These are phyloP conservation scores for Drosophila fungiperda DNA, from an alignment of 2,888 invertebrate genomes.

Conservation along the genomic window DNA sequence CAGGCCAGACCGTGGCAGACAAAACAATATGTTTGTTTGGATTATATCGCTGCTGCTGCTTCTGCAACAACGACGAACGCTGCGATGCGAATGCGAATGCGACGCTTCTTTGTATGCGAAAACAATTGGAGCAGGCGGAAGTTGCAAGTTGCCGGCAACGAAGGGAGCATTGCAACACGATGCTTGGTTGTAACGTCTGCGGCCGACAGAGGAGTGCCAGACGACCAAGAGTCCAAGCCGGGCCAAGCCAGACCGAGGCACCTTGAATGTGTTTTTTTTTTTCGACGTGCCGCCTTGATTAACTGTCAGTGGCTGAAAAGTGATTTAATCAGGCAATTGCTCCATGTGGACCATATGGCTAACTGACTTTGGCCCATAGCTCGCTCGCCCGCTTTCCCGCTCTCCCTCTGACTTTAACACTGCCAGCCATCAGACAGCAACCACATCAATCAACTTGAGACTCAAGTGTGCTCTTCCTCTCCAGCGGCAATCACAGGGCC, in stretches of 20 bases:
- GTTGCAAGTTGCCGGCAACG: slow-evolving; percentile 63
- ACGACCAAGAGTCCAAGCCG: slow-evolving; percentile 6
- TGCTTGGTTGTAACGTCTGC: slow-evolving; percentile 53
- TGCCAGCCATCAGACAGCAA: slow-evolving; percentile 42
- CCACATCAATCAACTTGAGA: slow-evolving; percentile 83
- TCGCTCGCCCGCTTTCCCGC: slow-evolving; percentile 47
- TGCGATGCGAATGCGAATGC: slow-evolving; percentile 50
- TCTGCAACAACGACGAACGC: slow-evolving; percentile 20
- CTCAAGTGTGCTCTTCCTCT: slow-evolving; percentile 51
- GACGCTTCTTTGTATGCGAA: slow-evolving; percentile 78
- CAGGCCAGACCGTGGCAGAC: slow-evolving; percentile 73
- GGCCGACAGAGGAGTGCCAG: slow-evolving; percentile 33
- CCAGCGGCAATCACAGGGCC: background rate
- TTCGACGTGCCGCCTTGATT: slow-evolving; percentile 68
- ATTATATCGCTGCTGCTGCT: slow-evolving; percentile 60
- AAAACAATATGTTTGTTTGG: slow-evolving; percentile 81
- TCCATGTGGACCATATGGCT: slow-evolving; percentile 70
- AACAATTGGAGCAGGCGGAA: slow-evolving; percentile 82
- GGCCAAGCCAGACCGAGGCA: slow-evolving; percentile 50
- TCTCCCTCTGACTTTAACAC: no score
- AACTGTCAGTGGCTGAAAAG: slow-evolving; percentile 81
- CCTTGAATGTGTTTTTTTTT: slow-evolving; percentile 61
- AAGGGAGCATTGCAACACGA: slow-evolving; percentile 15
- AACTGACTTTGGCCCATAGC: slow-evolving; percentile 34
- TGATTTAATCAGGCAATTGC: slow-evolving; percentile 75